Base-by-base conservation (phyloP, 2,113 vertebrate species). In the Pseudopipra pipra region DNA sequence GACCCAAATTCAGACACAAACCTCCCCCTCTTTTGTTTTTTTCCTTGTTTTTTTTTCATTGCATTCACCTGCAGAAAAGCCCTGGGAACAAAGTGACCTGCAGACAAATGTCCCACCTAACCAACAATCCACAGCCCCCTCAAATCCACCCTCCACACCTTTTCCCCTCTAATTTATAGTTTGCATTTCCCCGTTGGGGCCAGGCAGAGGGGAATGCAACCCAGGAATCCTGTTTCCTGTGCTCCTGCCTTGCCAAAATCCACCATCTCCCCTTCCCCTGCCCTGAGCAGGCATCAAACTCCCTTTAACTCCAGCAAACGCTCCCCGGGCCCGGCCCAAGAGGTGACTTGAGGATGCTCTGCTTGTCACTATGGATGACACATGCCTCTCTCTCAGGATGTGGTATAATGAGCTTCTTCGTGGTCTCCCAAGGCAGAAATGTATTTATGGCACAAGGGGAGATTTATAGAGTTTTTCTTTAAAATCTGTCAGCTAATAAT, bases 401-500 rank as follows among this genome's bases (percentile, higher is more conserved):
- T 97, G 97, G 97, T 96, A 94, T 98, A 98, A 98, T 98, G 98
- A 98, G 96, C 97, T 97, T 71, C 94, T 97, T 94, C 94, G 94
- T 97, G 93, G 97, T 96, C 93, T 97, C 95, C 85, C 94, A 97
- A 97, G 96, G 96, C 95, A 98, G 97, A 96, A 97, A 97, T 95
- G 95, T 97, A 97, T 98, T 98, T 98, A 97, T 97, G 97, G 97
- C 97, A 97, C 92, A 94, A 95, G 97, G 90, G 90, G 96, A 98
- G 98, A 98, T 98, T 98, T 97, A 98, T 97, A n/a, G 88, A 97
- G 93, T 93, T 96, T 98, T 98, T 97, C 95, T 97, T 97, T 97
- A 96, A 98, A 97, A 95, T 96, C 96, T 97, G 97, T 91, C 97
- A 97, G 96, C 97, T 97, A 97, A 97, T 97, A 98, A 98, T 98